Base-by-base conservation (phyloP, 2,888 invertebrate genomes). In the Netelia virgata region DNA sequence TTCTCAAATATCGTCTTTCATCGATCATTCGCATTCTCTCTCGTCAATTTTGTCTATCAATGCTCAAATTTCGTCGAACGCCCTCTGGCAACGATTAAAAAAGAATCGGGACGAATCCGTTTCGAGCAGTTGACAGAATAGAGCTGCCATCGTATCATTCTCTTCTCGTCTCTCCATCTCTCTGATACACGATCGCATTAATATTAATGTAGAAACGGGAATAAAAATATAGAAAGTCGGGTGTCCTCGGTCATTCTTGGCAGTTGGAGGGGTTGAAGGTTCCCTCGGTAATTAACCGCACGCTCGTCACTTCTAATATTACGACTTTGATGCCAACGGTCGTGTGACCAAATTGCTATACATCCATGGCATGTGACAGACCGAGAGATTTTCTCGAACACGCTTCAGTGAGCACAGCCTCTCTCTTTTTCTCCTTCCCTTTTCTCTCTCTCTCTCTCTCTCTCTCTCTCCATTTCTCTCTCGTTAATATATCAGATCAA, bases 401-500 rank as follows among this genome's bases (percentile, higher is more conserved):
- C 59, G 72, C 70, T 75, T 63, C 72, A 57, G 43, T 69, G 70
- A 72, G 70, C 70, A 43, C 66, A 75, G 47, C 70, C 84, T 83
- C 70, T 76, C 66, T 55, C 43, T 23, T 23, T 23, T 23, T 3
- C 23, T 23, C 23, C 23, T 3, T 23, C 23, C 23, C 23, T 23
- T 23, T 23, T 23, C 3, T 23, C 23, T 23, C 23, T 23, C 23
- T 3, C 23, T 3, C 23, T 23, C 23, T 23, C 3, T 23, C 23
- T 23, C 63, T 53, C 36, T 64, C 75, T 55, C 20, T 53, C 77
- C 68, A 79, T 53, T 66, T 41, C 23, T 64, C 76, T 81, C 74
- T 84, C 80, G 69, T 82, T 85, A 77, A 84, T 84, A 84, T 89
- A 90, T 91, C 90, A 85, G 89, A 91, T 90, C 89, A 82, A 87